These are phyloP conservation scores for Crypturellus undulatus DNA, from an alignment of 2,113 vertebrate genomes.

Conservation along the genomic window DNA sequence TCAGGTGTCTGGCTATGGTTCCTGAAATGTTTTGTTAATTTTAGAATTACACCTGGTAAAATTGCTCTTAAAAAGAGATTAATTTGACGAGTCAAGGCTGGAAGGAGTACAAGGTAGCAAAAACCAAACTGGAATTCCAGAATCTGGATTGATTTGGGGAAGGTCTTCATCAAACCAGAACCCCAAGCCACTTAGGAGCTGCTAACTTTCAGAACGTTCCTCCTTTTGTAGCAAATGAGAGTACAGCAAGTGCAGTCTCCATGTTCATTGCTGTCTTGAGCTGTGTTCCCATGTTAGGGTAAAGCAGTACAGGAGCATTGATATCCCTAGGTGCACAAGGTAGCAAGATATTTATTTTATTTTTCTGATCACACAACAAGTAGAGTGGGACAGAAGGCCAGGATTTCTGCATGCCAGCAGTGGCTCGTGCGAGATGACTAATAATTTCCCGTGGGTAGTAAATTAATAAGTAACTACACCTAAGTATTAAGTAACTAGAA, in stretches of 20 bases:
- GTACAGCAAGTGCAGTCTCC: neutral
- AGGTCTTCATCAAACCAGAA: neutral
- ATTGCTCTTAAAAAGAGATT: neutral
- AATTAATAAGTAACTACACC: neutral
- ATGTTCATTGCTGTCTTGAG: neutral
- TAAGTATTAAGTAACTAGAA: neutral
- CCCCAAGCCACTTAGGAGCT: neutral
- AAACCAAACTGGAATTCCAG: neutral
- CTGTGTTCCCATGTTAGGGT: fast-evolving
- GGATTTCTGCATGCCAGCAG: neutral
- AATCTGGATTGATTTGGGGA: neutral
- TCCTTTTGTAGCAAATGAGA: neutral
- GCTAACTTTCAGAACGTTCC: neutral
- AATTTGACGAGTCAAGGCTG: neutral
- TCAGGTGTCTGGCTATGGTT: neutral
- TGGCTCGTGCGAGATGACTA: neutral
- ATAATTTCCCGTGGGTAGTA: neutral
- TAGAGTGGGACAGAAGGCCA: neutral
- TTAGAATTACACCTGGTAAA: neutral
- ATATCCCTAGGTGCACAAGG: fast-evolving
- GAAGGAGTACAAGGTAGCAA: neutral
- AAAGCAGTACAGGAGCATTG: neutral
- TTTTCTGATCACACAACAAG: neutral
- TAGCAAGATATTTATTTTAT: neutral
- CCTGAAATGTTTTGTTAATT: neutral